Evolutionary conservation across 1,140 invertebrate species (phyloP).

Genomic region (Cardiocondyla obscurior): DNA sequence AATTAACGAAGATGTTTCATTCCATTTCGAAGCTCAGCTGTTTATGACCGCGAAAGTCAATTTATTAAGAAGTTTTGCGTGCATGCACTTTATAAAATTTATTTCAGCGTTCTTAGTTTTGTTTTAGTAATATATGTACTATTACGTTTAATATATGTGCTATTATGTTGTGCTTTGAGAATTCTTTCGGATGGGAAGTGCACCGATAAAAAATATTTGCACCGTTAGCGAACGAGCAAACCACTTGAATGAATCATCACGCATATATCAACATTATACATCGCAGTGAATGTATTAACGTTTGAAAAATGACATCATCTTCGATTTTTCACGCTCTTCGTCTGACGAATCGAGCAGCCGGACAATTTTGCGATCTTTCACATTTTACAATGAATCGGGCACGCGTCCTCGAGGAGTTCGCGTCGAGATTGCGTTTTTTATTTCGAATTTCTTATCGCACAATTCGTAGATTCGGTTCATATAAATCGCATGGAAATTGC

Average conservation of each 20-base stretch:
- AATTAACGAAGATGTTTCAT: background rate
- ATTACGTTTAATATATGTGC: background rate
- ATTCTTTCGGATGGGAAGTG: slow-evolving; percentile 2
- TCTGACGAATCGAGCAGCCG: background rate
- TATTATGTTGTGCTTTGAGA: background rate
- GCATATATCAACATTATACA: slow-evolving; percentile 42
- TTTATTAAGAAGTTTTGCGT: background rate
- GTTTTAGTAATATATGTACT: background rate
- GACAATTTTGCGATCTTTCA: background rate
- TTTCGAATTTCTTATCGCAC: background rate
- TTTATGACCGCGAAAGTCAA: too few species aligned
- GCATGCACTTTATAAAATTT: background rate
- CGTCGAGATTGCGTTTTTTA: too few species aligned
- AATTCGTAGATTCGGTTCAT: background rate
- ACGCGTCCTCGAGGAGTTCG: background rate
- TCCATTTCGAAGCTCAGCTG: too few species aligned
- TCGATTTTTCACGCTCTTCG: background rate
- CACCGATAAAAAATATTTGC: slow-evolving; percentile 27
- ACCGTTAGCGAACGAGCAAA: slow-evolving; percentile 25
- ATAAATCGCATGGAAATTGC: background rate
- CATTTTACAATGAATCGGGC: background rate
- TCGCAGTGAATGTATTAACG: slow-evolving; percentile 10
- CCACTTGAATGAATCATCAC: slow-evolving; percentile 34
- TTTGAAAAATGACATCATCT: slow-evolving; percentile 40
- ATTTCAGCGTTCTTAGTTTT: background rate